These are phyloP conservation scores for Orthosia incerta DNA, from an alignment of 2,888 invertebrate species.

Conservation along the genomic window DNA sequence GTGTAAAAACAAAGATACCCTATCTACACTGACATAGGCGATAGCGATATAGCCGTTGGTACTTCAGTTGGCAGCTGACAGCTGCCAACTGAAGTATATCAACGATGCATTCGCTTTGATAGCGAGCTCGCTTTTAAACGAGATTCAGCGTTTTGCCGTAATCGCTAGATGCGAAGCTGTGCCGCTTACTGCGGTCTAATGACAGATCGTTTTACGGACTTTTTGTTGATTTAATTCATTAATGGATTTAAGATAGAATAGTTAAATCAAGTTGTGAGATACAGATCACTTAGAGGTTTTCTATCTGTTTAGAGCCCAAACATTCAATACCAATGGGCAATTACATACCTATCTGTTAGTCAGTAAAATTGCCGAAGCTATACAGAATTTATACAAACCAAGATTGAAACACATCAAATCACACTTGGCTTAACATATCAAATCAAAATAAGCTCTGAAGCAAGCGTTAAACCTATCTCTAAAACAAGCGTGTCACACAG, in stretches of 20 bases:
- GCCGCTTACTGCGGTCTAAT: constrained; percentile 34
- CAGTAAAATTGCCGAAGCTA: background rate
- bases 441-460: constrained; percentile 7
- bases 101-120: constrained; percentile 65
- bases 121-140: constrained; percentile 64
- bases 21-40: constrained; percentile 10
- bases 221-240: constrained; percentile 1
- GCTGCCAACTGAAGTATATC: constrained; percentile 58
- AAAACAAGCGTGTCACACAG: constrained; percentile 31
- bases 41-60: constrained; percentile 28
- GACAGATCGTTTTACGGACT: constrained; percentile 23
- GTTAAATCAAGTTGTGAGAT: background rate
- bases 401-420: constrained; percentile 6
- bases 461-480: constrained; percentile 15
- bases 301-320: background rate
- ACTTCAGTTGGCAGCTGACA: no score
- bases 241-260: background rate
- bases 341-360: background rate
- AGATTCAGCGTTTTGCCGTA: constrained; percentile 59
- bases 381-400: background rate
- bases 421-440: constrained; percentile 14
- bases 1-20: background rate
- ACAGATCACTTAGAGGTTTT: no score
- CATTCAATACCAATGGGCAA: background rate
- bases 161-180: constrained; percentile 47